Percentiles rank a stretch among this genome's conserved stretches.
These are phyloP conservation scores for Psylliodes chrysocephalus DNA, from an alignment of 2,888 invertebrate genomes.

Conservation along the genomic window DNA sequence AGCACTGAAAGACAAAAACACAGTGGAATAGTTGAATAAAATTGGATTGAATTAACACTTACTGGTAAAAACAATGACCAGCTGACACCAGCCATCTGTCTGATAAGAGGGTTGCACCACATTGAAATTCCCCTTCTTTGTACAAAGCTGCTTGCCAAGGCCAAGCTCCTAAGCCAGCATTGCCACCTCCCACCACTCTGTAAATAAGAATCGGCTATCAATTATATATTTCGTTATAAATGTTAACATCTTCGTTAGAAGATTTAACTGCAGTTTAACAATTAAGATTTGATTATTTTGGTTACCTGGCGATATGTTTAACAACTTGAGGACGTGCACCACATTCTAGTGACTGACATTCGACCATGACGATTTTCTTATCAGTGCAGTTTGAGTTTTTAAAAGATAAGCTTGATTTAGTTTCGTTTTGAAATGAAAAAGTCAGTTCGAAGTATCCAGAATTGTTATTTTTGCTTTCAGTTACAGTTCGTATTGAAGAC, in stretches of 20 bases:
- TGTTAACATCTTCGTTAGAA: too few species aligned
- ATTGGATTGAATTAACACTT: constrained; percentile 60
- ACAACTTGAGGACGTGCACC: constrained; percentile 75
- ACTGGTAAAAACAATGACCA: constrained; percentile 86
- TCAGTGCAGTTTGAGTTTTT: constrained; percentile 71
- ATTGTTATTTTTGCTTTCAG: constrained; percentile 30
- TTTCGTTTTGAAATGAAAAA: constrained; percentile 67
- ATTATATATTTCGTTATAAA: too few species aligned
- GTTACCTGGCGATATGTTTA: constrained; percentile 75
- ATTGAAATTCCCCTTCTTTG: constrained; percentile 86
- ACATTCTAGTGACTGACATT: constrained; percentile 76
- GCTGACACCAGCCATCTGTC: constrained; percentile 81
- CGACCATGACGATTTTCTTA: constrained; percentile 73
- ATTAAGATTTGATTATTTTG: too few species aligned
- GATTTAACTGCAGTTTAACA: too few species aligned
- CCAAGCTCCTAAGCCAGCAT: constrained; percentile 81
- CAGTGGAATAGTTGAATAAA: too few species aligned
- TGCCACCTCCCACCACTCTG: constrained; percentile 84
- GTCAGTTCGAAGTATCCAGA: constrained; percentile 70
- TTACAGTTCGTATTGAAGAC: constrained; percentile 45
- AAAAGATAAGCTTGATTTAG: constrained; percentile 74
- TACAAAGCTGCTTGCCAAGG: constrained; percentile 90
- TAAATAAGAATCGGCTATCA: constrained; percentile 26
- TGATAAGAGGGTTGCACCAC: constrained; percentile 79
- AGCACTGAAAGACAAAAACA: constrained; percentile 66